Conservation (phyloP, 2,888 invertebrate species). For the Amaurobius ferox region DNA sequence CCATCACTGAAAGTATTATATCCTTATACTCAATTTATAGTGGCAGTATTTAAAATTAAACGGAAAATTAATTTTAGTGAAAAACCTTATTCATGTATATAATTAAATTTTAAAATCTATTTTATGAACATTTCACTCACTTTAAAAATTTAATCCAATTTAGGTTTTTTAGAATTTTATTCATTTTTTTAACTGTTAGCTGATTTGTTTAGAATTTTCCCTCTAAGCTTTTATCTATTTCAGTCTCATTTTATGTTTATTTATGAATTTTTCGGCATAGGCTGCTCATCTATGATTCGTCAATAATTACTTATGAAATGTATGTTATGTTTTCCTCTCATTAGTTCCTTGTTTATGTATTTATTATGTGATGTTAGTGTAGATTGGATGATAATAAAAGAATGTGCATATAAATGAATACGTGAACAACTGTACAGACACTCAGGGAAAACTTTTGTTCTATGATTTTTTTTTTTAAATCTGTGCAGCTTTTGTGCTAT, state of each 20-base stretch:
- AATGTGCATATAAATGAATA: not conserved
- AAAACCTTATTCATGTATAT: too few species aligned
- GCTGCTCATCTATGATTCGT: conserved; percentile 15
- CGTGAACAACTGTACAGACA: conserved; percentile 41
- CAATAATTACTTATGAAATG: too few species aligned
- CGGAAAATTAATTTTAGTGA: too few species aligned
- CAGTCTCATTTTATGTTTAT: too few species aligned
- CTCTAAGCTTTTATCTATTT: not conserved
- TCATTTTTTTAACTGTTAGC: not conserved
- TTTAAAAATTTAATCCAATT: too few species aligned
- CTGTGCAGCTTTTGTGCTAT: conserved; percentile 35
- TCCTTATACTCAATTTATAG: too few species aligned
- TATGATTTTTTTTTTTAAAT: conserved; percentile 17
- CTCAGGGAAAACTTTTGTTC: conserved; percentile 49
- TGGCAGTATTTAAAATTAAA: too few species aligned
- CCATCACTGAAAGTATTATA: too few species aligned
- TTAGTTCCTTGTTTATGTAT: conserved; percentile 65
- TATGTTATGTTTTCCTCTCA: conserved; percentile 30
- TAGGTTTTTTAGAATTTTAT: not conserved
- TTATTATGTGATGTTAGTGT: conserved; percentile 39
- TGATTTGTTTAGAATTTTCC: not conserved
- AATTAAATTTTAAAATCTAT: too few species aligned
- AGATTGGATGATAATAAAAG: conserved; percentile 20
- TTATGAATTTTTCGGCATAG: not conserved
- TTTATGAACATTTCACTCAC: too few species aligned